Base-by-base conservation (phyloP, 2,888 invertebrate species). In the Lamproptera curius region DNA sequence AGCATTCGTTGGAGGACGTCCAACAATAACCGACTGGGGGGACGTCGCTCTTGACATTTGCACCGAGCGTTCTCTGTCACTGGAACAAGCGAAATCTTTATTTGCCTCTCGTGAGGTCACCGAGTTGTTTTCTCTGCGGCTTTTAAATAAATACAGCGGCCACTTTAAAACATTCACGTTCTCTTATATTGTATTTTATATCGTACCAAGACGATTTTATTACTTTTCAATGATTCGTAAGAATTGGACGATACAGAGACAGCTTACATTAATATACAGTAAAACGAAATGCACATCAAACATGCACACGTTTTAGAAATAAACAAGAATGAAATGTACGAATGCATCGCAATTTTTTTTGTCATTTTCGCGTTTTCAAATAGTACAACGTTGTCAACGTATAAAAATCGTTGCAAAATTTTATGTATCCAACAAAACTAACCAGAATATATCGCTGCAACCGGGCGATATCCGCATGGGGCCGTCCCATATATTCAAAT, bases 401-500 rank as follows among this genome's bases (percentile, higher is more conserved):
- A 46, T 39, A 46, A 47, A 48, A 14, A n/a, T n/a, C 33, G 11
- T 13, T 41, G 45, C 59, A 62, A 58, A n/a, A n/a, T n/a, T n/a
- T n/a, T n/a, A n/a, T n/a, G n/a, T n/a, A n/a, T n/a, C 31, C 34
- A 43, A 40, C 31, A 43, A 50, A 62, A 75, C 90, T 89, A 70
- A 95, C 95, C 95, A 95, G 73, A 93, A 92, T 58, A 94, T 89
- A 81, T 95, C 95, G 67, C 94, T 94, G 80, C 95, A 95, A 23
- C 91, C 90, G 13, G 92, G 92, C 15, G 94, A 92, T 64, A 92
- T 91, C 63, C 93, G 90, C 64, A 94, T 88, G 39, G 94, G 93
- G 1, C 95, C 95, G 70, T 96, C 95, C 95, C 95, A 96, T 59
- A 96, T 92, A 81, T 95, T 93, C 61, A 96, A 85, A 82, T 94